Base-by-base conservation (phyloP, 2,113 vertebrate genomes). In the Turnix velox region DNA sequence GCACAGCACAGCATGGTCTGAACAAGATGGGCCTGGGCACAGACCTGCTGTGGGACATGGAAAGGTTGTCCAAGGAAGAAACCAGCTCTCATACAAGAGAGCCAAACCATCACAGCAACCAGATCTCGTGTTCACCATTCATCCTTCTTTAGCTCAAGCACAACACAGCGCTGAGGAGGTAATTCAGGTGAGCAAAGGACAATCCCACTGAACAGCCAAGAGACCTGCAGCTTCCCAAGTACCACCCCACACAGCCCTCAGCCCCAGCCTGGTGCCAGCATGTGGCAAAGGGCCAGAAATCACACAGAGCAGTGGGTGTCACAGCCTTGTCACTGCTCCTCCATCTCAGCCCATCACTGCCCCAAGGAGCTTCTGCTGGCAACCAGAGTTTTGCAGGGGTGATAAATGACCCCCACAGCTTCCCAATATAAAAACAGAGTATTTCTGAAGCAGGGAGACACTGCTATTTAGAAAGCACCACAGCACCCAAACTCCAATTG, bases 291-390 rank as follows among this genome's bases (percentile, higher is more conserved):
- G 65, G 88, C 82, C 85, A 83, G 14, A 27, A n/a, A 22, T 27
- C 73, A 40, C 40, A 13, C 9, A 6, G 8, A 12, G 57, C 58
- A 3, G 1, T 0, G 39, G 62, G 28, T 19, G 69, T 22, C 74
- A 28, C 16, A 1, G 19, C 18, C 31, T 33, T 8, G 66, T 14
- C 33, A 2, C 63, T 48, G 86, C 58, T 11, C 7, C 71, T 57
- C 83, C 62, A 9, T 10, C 73, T 2, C 3, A 0, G 18, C 16
- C 3, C 1, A 0, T 1, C 18, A 1, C 31, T n/a, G 3, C 12
- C 27, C 75, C 65, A 33, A 6, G 57, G 18, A 8, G 30, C 77
- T 31, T 2, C 2, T 3, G 30, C 83, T 24, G 28, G 59, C 14
- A 27, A 30, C n/a, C n/a, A 35, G 71, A 19, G 42, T 1, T 4